Conservation (phyloP, 2,888 invertebrate genomes). For the Xestoiulus laeticollis region DNA sequence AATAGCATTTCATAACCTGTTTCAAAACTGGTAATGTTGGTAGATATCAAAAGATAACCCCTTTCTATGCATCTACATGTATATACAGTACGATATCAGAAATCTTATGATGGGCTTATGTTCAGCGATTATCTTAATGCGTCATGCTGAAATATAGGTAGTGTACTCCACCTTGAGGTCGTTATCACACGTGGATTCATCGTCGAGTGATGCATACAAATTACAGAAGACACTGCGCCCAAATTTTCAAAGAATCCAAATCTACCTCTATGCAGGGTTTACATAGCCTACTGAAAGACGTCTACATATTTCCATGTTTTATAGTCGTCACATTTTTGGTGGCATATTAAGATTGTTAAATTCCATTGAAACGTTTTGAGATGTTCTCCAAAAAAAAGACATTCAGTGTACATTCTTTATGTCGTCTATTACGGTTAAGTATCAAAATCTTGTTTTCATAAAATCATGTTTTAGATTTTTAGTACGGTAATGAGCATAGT, state of each 20-base stretch:
- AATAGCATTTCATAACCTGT: background rate
- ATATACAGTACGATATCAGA: background rate
- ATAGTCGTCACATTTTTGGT: background rate
- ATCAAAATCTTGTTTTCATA: background rate
- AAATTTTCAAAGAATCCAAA: background rate
- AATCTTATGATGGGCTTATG: background rate
- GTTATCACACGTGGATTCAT: background rate
- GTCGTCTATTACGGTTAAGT: background rate
- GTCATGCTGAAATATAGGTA: background rate
- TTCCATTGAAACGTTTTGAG: background rate
- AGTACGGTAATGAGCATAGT: background rate
- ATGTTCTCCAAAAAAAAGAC: background rate
- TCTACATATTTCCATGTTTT: background rate
- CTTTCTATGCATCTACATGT: background rate
- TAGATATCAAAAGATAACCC: background rate
- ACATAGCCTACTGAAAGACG: background rate
- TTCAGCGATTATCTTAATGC: background rate
- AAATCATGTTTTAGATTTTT: background rate
- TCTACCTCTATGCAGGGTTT: background rate
- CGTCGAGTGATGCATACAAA: background rate
- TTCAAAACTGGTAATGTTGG: background rate
- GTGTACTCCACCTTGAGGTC: background rate
- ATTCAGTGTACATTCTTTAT: no score
- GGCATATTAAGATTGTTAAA: background rate
- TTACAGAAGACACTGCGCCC: background rate